These are phyloP conservation scores for Pandion haliaetus DNA, from an alignment of 2,113 vertebrate species.

Conservation along the genomic window DNA sequence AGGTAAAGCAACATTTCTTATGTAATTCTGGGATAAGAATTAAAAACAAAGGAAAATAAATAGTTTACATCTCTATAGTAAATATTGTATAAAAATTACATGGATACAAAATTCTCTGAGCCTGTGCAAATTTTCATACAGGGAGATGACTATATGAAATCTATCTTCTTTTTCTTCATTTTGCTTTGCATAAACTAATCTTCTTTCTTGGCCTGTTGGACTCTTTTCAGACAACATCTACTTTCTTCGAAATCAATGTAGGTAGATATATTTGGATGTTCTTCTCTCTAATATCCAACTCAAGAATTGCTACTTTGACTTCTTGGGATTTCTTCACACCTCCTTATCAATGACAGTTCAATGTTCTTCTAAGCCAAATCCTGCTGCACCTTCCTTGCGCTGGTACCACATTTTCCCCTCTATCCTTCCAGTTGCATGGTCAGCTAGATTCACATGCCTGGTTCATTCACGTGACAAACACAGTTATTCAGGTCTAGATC, in stretches of 20 bases:
- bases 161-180: not conserved
- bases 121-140: not conserved
- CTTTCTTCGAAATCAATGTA: not conserved
- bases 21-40: not conserved
- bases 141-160: not conserved
- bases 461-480: not conserved
- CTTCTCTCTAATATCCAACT: not conserved
- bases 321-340: not conserved
- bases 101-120: not conserved
- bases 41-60: not conserved
- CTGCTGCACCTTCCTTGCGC: not conserved
- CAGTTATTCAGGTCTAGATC: not conserved
- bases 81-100: not conserved
- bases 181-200: not conserved
- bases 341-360: not conserved
- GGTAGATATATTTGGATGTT: not conserved
- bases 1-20: not conserved
- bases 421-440: not conserved
- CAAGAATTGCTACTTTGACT: not conserved
- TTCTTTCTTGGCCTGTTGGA: not conserved
- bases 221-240: not conserved
- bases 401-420: not conserved
- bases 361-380: not conserved
- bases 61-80: not conserved
- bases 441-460: not conserved